Percentiles rank a stretch among this genome's conserved stretches.
Evolutionary conservation across 2,888 invertebrate species (phyloP).

Genomic region (Rhagophthalmus giganteus): DNA sequence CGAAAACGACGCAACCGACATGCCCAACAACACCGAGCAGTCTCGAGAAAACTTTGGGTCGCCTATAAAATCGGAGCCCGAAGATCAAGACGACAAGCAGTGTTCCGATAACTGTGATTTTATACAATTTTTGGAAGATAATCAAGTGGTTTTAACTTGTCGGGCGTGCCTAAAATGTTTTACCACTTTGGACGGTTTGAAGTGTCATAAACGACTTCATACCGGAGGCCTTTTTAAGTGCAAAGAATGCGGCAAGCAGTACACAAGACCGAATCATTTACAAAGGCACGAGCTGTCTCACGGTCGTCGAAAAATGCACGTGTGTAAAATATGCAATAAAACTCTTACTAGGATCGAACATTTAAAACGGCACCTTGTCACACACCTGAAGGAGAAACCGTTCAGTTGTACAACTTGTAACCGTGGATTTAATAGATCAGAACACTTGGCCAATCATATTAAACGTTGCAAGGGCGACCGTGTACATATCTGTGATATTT

Average conservation of each 20-base stretch:
- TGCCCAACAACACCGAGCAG: background rate
- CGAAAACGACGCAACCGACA: background rate
- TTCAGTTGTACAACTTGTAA: constrained; percentile 52
- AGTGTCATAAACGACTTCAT: constrained; percentile 49
- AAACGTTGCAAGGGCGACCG: constrained; percentile 54
- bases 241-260: constrained; percentile 51
- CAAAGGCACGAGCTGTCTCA: constrained; percentile 52
- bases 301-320: constrained; percentile 50
- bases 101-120: constrained; percentile 37
- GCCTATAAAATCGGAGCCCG: constrained; percentile 33
- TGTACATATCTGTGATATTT: constrained; percentile 55
- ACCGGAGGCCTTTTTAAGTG: constrained; percentile 52
- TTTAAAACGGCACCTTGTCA: constrained; percentile 52
- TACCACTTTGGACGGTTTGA: constrained; percentile 51
- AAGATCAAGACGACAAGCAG: constrained; percentile 11
- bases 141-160: constrained; percentile 50
- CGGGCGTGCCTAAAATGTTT: constrained; percentile 51
- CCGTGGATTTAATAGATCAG: constrained; percentile 52
- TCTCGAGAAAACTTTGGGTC: constrained; percentile 1
- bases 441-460: constrained; percentile 51
- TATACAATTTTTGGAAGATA: constrained; percentile 51
- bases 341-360: constrained; percentile 52
- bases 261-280: constrained; percentile 50
- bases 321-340: constrained; percentile 54
- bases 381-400: constrained; percentile 54